phyloP scores from a whole-genome alignment of 2,113 vertebrate species.

The Notarius quadriscutis region DNA sequence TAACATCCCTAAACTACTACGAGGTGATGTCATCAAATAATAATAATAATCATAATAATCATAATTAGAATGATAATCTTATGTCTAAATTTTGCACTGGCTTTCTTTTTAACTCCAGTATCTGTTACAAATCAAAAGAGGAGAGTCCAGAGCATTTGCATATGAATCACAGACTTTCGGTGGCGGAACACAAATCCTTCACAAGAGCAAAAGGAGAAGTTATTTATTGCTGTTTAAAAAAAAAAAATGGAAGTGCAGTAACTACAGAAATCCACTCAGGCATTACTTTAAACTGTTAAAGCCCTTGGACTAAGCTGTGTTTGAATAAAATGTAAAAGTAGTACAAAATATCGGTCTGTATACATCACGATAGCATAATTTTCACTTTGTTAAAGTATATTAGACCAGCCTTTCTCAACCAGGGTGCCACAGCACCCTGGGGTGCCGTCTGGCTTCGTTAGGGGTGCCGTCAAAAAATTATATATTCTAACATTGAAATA shows the following conservation, averaged over 20 bases:
- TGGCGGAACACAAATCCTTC: neutral
- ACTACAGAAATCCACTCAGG: neutral
- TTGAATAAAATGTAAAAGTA: neutral
- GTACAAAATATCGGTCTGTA: neutral
- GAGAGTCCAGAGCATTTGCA: conserved; percentile 19
- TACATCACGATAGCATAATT: neutral
- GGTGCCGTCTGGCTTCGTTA: no score
- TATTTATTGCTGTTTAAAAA: neutral
- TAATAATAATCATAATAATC: neutral
- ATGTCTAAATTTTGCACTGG: no score
- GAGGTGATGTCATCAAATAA: neutral
- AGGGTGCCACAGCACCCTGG: no score
- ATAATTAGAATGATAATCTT: neutral
- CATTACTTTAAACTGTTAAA: neutral
- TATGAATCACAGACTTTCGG: conserved; percentile 15
- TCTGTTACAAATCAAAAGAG: neutral
- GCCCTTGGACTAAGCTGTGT: neutral
- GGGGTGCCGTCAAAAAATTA: no score
- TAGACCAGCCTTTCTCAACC: neutral
- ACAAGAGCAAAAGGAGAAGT: neutral
- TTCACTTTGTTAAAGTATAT: neutral
- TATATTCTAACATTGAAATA: no score
- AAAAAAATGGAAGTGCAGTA: neutral
- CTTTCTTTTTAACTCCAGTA: neutral
- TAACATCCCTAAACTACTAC: no score